Evolutionary conservation across 2,113 vertebrate genomes (phyloP).

Genomic region (Hippoglossus stenolepis): DNA sequence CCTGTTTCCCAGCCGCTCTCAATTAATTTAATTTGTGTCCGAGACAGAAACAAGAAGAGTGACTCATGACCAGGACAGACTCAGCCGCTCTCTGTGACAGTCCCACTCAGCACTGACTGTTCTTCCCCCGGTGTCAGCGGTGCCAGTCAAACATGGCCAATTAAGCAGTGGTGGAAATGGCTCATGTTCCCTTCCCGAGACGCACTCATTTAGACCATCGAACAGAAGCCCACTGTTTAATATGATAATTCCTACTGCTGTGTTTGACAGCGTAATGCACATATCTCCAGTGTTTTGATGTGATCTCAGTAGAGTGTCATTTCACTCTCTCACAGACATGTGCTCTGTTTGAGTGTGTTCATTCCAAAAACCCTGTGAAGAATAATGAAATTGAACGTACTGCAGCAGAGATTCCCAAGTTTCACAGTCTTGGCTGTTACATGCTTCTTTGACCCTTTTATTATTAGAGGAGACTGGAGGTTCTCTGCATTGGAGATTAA

Average conservation of each 20-base stretch:
- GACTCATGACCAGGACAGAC: constrained; percentile 38
- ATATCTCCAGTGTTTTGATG: constrained; percentile 26
- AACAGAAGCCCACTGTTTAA: constrained; percentile 35
- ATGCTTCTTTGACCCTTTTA: neutral
- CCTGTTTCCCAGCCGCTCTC: no score
- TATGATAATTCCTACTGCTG: constrained; percentile 39
- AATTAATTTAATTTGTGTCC: constrained; percentile 18
- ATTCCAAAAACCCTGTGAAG: constrained; percentile 9
- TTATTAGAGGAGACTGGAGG: neutral
- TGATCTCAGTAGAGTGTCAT: constrained; percentile 15
- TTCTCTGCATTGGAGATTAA: constrained; percentile 50
- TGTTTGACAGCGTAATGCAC: constrained; percentile 33
- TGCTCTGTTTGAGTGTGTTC: neutral
- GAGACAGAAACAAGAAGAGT: constrained; percentile 6
- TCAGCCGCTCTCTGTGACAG: neutral
- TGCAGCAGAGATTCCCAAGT: neutral
- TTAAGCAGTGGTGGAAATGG: constrained; percentile 50
- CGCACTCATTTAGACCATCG: constrained; percentile 30
- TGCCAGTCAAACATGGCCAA: constrained; percentile 54
- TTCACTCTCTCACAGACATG: constrained; percentile 18
- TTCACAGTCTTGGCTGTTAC: neutral
- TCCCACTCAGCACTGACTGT: constrained; percentile 31
- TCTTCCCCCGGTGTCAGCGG: constrained; percentile 28
- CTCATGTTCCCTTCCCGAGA: constrained; percentile 33
- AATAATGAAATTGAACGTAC: neutral